Base-by-base conservation (phyloP, 2,113 vertebrate genomes). In the Cottus gobio region DNA sequence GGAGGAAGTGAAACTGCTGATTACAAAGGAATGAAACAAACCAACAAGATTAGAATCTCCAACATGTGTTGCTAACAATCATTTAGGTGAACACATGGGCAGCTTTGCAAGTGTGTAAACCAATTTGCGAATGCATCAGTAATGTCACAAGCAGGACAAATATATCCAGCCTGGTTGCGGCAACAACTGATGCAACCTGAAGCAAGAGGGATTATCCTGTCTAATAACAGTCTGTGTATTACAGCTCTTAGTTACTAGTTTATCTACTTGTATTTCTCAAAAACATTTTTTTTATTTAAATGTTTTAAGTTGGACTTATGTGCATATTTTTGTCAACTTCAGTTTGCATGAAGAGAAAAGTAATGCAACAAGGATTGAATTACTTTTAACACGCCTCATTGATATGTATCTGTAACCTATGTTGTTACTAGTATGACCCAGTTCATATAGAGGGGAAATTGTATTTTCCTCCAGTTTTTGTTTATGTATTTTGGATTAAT, bases 141-240 rank as follows among this genome's bases (percentile, higher is more conserved):
- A 65, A 71, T 74, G 60, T 66, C 57, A 85, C 36, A 28, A 61
- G 68, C 22, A 64, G 20, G 58, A 77, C 72, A 78, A 64, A 83
- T 74, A 84, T 62, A 86, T 64, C 83, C 56, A 88, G 58, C 63
- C 75, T 57, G 31, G 12, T n/a, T 18, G 46, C 31, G 34, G 30
- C 76, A 84, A 80, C 72, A 82, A 74, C 36, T 90, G 80, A 89
- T 20, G 79, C 86, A 91, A 85, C 64, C 10, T 46, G 54, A 62
- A 61, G 87, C 44, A 87, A 89, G 63, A 57, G 34, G 58, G 75
- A 85, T 90, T 77, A 85, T 2, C 56, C 34, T 44, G 28, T 68
- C 7, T 5, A 50, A 37, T 58, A 34, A 34, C 2, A 56, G 30
- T 31, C 11, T 9, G 28, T 26, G 4, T 56, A 44, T 71, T 36